Conservation (phyloP, 2,797 vertebrate genomes). For the Staurois parvus region DNA sequence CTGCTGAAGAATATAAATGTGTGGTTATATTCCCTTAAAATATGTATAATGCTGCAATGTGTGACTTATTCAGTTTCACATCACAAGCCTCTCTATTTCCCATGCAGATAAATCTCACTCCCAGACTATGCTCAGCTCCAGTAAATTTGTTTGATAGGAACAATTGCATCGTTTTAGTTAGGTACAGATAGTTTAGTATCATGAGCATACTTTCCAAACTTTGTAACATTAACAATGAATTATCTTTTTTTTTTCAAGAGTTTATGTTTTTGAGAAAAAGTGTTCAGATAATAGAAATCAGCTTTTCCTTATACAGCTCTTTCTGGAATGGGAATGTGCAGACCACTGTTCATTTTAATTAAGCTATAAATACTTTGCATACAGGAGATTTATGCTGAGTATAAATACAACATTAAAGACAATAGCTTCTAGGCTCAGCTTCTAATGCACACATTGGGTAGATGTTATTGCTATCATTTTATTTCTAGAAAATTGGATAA, state of each 20-base stretch:
- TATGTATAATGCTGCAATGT: slow-evolving; percentile 51
- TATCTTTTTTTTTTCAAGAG: slow-evolving; percentile 36
- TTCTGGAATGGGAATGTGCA: slow-evolving; percentile 37
- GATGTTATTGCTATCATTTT: slow-evolving; percentile 51
- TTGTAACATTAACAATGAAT: slow-evolving; percentile 43
- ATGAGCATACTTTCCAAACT: slow-evolving; percentile 54
- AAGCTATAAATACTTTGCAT: slow-evolving; percentile 57
- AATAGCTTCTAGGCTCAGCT: slow-evolving; percentile 36
- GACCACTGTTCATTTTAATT: slow-evolving; percentile 60
- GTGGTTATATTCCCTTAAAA: slow-evolving; percentile 47
- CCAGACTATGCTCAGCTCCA: slow-evolving; percentile 28
- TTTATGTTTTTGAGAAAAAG: slow-evolving; percentile 38
- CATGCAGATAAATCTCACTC: slow-evolving; percentile 52
- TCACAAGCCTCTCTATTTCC: slow-evolving; percentile 54
- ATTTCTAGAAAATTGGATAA: slow-evolving; percentile 44
- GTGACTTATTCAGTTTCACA: slow-evolving; percentile 58
- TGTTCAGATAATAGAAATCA: slow-evolving; percentile 46
- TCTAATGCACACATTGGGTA: slow-evolving; percentile 33
- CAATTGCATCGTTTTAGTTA: slow-evolving; percentile 55
- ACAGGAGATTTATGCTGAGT: slow-evolving; percentile 33
- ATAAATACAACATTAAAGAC: slow-evolving; percentile 49
- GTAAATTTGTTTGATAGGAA: slow-evolving; percentile 58
- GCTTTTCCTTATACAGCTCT: slow-evolving; percentile 47
- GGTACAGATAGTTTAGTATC: slow-evolving; percentile 53
- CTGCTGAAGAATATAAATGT: slow-evolving; percentile 50